Percentiles rank a stretch among this genome's conserved stretches.
These are phyloP conservation scores for Artibeus lituratus DNA, from an alignment of 2,797 vertebrate genomes.

Conservation along the genomic window DNA sequence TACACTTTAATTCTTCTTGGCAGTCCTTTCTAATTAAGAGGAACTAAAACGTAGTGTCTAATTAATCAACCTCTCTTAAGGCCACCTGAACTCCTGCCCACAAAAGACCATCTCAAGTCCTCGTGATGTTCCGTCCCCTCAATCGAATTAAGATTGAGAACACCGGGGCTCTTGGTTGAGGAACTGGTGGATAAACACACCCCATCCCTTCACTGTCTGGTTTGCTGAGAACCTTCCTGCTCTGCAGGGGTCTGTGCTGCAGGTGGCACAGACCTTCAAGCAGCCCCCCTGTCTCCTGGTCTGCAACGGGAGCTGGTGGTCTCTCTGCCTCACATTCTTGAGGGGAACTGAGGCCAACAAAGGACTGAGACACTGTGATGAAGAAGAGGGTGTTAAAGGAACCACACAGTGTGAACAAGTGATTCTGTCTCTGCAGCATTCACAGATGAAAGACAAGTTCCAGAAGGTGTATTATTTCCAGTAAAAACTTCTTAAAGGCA, in stretches of 20 bases:
- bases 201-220: background rate
- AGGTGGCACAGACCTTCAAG: background rate
- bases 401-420: background rate
- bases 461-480: background rate
- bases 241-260: background rate
- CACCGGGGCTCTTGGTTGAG: background rate
- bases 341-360: background rate
- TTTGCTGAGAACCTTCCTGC: background rate
- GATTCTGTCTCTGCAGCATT: background rate
- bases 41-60: background rate
- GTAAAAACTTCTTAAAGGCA: constrained; percentile 5
- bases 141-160: background rate
- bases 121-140: background rate
- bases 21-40: constrained; percentile 50
- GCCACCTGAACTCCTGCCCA: background rate
- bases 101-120: background rate
- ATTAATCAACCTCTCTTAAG: constrained; percentile 28
- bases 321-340: background rate
- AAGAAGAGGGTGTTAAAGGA: background rate
- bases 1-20: constrained; percentile 42
- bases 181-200: background rate
- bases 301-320: background rate
- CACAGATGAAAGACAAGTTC: background rate
- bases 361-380: background rate
- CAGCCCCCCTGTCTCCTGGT: background rate